Evolutionary conservation across 2,888 invertebrate species (phyloP).

Genomic region (Spisula subtruncata): DNA sequence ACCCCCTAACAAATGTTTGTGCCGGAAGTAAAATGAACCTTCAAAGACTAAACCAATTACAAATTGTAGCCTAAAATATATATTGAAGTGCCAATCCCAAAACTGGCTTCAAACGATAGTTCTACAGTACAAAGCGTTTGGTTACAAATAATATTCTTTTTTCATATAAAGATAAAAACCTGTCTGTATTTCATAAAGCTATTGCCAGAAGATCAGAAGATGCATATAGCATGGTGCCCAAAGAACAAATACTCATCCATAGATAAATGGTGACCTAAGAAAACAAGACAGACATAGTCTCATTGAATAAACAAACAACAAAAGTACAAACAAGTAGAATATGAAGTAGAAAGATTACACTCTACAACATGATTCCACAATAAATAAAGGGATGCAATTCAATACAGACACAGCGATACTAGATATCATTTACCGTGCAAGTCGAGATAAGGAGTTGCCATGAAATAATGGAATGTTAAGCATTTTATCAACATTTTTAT

Average conservation of each 20-base stretch:
- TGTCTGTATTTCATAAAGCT: neutral
- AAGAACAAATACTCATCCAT: neutral
- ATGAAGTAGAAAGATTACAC: neutral
- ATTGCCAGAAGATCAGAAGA: neutral
- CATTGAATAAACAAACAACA: neutral
- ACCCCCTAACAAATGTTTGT: too few species aligned
- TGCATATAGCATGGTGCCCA: neutral
- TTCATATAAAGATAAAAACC: neutral
- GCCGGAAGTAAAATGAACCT: too few species aligned
- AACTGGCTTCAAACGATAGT: too few species aligned
- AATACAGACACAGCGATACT: neutral
- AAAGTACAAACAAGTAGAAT: neutral
- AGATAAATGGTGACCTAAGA: neutral
- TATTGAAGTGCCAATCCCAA: too few species aligned
- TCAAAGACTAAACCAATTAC: too few species aligned
- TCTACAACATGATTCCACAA: neutral
- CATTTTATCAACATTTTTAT: too few species aligned
- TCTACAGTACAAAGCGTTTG: too few species aligned
- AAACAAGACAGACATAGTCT: neutral
- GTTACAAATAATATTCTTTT: neutral
- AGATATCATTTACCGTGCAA: neutral
- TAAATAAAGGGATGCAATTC: neutral
- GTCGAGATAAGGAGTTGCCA: neutral
- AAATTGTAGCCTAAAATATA: too few species aligned
- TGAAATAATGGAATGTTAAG: too few species aligned